Evolutionary conservation across 1,140 invertebrate genomes (phyloP).

Genomic region (Rhyacophila brunnea): DNA sequence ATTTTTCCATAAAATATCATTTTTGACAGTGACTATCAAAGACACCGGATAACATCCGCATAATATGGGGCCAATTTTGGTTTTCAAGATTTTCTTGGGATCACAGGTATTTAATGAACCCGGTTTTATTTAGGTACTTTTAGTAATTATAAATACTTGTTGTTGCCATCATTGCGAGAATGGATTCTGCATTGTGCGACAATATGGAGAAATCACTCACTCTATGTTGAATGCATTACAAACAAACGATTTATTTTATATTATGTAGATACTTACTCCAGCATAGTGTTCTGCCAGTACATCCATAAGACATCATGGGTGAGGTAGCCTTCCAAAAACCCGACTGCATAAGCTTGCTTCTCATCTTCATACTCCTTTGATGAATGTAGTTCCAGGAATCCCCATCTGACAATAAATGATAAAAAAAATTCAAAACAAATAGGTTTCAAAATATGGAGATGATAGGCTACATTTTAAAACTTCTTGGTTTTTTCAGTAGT

Average conservation of each 20-base stretch:
- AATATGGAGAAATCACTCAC: no score
- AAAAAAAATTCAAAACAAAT: no score
- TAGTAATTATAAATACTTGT: no score
- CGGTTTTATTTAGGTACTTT: no score
- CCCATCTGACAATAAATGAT: slow-evolving; percentile 54
- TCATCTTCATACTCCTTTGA: slow-evolving; percentile 48
- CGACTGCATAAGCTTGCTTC: slow-evolving; percentile 66
- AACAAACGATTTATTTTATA: not conserved
- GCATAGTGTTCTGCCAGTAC: slow-evolving; percentile 63
- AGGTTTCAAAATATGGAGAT: not conserved
- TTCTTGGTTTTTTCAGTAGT: not conserved
- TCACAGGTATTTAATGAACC: no score
- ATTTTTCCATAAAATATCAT: no score
- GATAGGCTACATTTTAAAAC: not conserved
- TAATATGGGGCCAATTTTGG: no score
- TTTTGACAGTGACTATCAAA: no score
- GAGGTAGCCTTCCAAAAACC: slow-evolving; percentile 63
- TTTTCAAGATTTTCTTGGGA: no score
- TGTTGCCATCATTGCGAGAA: no score
- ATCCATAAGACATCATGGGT: slow-evolving; percentile 62
- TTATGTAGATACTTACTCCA: slow-evolving; percentile 39
- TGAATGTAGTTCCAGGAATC: slow-evolving; percentile 57
- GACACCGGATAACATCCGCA: no score
- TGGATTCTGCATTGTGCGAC: no score
- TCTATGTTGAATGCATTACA: not conserved